Evolutionary conservation across 2,888 invertebrate species (phyloP).

Genomic region (Lasioglossum vierecki): DNA sequence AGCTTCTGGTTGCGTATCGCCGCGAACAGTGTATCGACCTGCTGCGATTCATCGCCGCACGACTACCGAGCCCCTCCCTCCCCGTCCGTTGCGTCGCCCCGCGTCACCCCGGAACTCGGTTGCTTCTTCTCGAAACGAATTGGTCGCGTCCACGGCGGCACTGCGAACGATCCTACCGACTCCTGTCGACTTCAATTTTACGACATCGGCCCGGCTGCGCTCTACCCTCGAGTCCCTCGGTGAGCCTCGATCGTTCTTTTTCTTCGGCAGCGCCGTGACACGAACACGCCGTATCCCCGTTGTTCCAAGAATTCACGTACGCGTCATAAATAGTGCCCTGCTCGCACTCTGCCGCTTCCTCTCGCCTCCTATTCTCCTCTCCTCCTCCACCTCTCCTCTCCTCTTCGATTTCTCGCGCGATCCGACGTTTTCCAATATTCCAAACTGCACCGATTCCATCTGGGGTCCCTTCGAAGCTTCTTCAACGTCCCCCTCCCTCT

Average conservation of each 20-base stretch:
- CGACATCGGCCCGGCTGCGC: slow-evolving; percentile 30
- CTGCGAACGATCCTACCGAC: slow-evolving; percentile 10
- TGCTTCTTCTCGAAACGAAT: slow-evolving; percentile 13
- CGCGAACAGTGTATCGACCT: slow-evolving; percentile 15
- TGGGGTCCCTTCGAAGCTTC: slow-evolving; percentile 73
- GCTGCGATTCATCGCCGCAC: slow-evolving; percentile 9
- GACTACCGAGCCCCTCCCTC: neutral
- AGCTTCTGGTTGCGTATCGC: neutral
- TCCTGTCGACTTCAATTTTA: slow-evolving; percentile 41
- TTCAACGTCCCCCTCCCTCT: slow-evolving; percentile 51
- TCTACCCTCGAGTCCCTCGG: slow-evolving; percentile 50
- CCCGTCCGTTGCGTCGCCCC: neutral
- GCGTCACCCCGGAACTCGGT: neutral
- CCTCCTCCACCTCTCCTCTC: slow-evolving; percentile 11
- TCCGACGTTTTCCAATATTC: slow-evolving; percentile 82
- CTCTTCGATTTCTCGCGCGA: slow-evolving; percentile 65
- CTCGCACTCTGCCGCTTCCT: slow-evolving; percentile 61
- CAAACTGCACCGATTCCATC: slow-evolving; percentile 82
- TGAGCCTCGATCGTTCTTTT: slow-evolving; percentile 57
- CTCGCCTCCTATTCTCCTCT: slow-evolving; percentile 55
- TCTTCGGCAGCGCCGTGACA: slow-evolving; percentile 62
- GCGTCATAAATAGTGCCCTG: slow-evolving; percentile 81
- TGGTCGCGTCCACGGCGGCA: slow-evolving; percentile 9
- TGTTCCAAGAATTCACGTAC: slow-evolving; percentile 81
- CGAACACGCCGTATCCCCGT: slow-evolving; percentile 67